Evolutionary conservation across 2,888 invertebrate genomes (phyloP).

Genomic region (Horisme vitalbata): DNA sequence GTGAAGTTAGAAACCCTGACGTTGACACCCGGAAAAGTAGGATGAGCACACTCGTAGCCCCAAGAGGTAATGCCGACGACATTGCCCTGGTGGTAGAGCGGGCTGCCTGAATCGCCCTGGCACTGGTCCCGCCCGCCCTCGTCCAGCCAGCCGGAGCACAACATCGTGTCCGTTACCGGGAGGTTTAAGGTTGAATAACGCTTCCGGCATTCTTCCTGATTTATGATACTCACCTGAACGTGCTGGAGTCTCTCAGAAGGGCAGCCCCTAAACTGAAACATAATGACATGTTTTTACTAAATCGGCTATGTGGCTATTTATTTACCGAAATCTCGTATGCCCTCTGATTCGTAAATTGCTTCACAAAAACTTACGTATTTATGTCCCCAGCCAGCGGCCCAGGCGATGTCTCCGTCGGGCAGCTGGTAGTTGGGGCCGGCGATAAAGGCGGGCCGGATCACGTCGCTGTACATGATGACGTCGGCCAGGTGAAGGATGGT

Average conservation of each 20-base stretch:
- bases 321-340: too few species aligned
- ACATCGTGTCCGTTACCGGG: slow-evolving; percentile 40
- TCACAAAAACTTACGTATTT: slow-evolving; percentile 41
- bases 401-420: slow-evolving; percentile 47
- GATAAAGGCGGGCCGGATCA: slow-evolving; percentile 38
- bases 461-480: slow-evolving; percentile 33
- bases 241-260: slow-evolving; percentile 42
- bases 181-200: slow-evolving; percentile 23
- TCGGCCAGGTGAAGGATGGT: slow-evolving; percentile 41
- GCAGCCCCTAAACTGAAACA: background rate
- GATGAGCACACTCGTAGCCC: slow-evolving; percentile 36
- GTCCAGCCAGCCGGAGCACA: slow-evolving; percentile 44
- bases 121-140: slow-evolving; percentile 43
- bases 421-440: slow-evolving; percentile 51
- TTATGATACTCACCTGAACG: slow-evolving; percentile 44
- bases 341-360: too few species aligned
- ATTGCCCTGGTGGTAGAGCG: slow-evolving; percentile 40
- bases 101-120: slow-evolving; percentile 44
- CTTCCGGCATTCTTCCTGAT: slow-evolving; percentile 34
- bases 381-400: slow-evolving; percentile 60
- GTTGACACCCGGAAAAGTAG: slow-evolving; percentile 43
- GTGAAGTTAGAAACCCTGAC: slow-evolving; percentile 38
- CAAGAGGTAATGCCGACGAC: slow-evolving; percentile 44
- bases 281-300: too few species aligned
- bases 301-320: too few species aligned